phyloP scores from a whole-genome alignment of 2,113 vertebrate genomes.

The Tachycineta bicolor region DNA sequence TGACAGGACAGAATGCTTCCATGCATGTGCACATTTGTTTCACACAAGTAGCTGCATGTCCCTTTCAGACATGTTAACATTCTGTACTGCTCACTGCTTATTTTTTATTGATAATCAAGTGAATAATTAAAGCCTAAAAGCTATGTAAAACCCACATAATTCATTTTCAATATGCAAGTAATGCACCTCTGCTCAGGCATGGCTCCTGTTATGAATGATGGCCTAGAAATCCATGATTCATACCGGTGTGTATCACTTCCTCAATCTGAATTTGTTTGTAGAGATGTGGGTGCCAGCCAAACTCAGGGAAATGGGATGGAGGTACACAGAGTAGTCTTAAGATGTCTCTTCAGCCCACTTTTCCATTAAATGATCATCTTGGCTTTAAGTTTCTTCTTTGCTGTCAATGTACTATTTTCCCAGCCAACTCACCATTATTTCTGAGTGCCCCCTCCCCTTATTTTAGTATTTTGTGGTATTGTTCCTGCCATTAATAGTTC shows the following conservation, averaged over 20 bases:
- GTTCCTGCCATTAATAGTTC: not conserved
- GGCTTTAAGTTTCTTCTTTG: not conserved
- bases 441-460: not conserved
- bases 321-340: not conserved
- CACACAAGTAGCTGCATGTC: not conserved
- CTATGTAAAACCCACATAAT: slow-evolving; percentile 71
- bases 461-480: not conserved
- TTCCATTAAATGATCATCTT: not conserved
- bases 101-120: slow-evolving; percentile 81
- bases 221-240: slow-evolving; percentile 57
- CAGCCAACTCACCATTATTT: not conserved
- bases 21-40: not conserved
- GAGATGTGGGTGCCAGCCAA: not conserved
- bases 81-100: slow-evolving; percentile 57
- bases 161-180: slow-evolving; percentile 61
- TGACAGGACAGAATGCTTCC: not conserved
- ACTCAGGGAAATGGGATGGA: not conserved
- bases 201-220: slow-evolving; percentile 56
- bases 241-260: not conserved
- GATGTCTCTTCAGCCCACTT: not conserved
- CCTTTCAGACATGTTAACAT: slow-evolving; percentile 53
- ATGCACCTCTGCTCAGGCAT: slow-evolving; percentile 50
- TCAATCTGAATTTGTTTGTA: slow-evolving; percentile 17
- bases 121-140: slow-evolving; percentile 78
- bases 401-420: not conserved